These are phyloP conservation scores for Trichogramma dendrolimi DNA, from an alignment of 2,888 invertebrate species.

Conservation along the genomic window DNA sequence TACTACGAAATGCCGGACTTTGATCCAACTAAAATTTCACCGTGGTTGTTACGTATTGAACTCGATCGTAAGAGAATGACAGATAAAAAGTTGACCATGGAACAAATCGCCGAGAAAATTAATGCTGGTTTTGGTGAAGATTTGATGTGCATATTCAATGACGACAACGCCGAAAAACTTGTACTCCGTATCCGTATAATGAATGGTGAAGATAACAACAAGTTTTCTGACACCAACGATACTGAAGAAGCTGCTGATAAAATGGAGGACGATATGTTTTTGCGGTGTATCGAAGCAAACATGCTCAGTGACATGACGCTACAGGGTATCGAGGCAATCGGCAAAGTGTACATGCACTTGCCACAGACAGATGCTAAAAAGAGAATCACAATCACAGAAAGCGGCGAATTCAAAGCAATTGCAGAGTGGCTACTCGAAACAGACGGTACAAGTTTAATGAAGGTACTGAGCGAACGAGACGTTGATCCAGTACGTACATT, in stretches of 20 bases:
- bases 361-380: constrained; percentile 98
- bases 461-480: constrained; percentile 93
- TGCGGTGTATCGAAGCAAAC: constrained; percentile 97
- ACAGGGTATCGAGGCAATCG: constrained; percentile 89
- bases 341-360: constrained; percentile 99
- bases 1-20: constrained; percentile 99
- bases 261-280: constrained; percentile 99
- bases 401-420: constrained; percentile 96
- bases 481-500: constrained; percentile 96
- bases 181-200: constrained; percentile 96
- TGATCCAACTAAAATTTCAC: constrained; percentile 94
- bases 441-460: constrained; percentile 97
- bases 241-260: constrained; percentile 85
- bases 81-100: constrained; percentile 99
- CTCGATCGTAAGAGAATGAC: constrained; percentile 98
- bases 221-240: constrained; percentile 78
- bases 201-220: constrained; percentile 95
- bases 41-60: constrained; percentile 97
- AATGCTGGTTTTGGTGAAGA: constrained; percentile 99
- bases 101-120: constrained; percentile 98
- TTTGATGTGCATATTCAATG: constrained; percentile 98
- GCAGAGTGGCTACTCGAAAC: constrained; percentile 99
- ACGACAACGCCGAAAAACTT: constrained; percentile 98
- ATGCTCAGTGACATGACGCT: constrained; percentile 99
- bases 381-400: constrained; percentile 92